Evolutionary conservation across 2,113 vertebrate species (phyloP).

Genomic region (Oreamnos americanus): DNA sequence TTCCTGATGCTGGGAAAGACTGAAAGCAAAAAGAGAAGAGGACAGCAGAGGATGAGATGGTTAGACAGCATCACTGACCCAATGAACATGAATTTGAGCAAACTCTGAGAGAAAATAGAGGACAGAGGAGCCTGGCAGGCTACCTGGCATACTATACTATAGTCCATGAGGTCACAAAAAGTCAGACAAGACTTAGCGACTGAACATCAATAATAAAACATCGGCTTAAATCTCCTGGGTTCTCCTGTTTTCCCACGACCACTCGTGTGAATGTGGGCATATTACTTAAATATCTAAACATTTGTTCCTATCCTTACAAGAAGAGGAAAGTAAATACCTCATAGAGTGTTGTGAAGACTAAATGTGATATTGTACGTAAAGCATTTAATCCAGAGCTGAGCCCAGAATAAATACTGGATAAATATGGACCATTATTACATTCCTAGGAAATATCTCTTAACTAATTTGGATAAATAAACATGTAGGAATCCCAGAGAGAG

Average conservation of each 20-base stretch:
- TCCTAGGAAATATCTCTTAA: background rate
- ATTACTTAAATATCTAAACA: background rate
- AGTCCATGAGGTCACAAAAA: background rate
- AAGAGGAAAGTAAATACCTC: background rate
- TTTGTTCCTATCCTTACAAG: background rate
- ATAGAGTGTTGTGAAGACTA: background rate
- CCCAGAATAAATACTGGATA: background rate
- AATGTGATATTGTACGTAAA: background rate
- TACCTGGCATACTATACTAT: background rate
- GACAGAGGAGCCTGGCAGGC: background rate
- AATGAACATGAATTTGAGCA: background rate
- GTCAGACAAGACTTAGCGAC: background rate
- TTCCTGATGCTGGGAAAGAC: background rate
- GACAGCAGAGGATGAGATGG: background rate
- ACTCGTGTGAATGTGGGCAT: background rate
- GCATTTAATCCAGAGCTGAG: background rate
- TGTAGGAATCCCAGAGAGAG: background rate
- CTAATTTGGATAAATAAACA: background rate
- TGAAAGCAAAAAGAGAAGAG: background rate
- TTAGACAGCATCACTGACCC: background rate
- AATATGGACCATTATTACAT: background rate
- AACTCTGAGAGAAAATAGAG: background rate
- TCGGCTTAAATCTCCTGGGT: background rate
- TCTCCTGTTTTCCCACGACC: background rate
- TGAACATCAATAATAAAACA: background rate